Percentiles rank a stretch among this genome's conserved stretches.
phyloP scores from a whole-genome alignment of 2,888 invertebrate genomes.

The Palloptera scutellata region DNA sequence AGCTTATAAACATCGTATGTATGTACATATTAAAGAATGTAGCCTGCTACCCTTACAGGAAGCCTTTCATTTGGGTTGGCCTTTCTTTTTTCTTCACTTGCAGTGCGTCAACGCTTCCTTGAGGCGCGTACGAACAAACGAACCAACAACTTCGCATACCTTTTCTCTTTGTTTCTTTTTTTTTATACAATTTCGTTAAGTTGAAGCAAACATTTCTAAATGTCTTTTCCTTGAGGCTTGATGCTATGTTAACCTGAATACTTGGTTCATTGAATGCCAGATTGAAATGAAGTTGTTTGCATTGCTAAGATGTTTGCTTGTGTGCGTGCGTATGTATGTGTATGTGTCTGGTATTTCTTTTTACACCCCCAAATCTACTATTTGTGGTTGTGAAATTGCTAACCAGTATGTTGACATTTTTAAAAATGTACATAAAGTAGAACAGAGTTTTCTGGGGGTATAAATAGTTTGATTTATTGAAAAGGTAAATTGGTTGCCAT shows the following conservation, averaged over 20 bases:
- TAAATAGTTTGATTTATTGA: too few relatives aligned
- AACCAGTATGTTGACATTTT: background rate
- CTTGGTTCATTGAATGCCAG: slow-evolving; percentile 23
- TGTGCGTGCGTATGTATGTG: background rate
- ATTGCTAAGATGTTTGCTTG: slow-evolving; percentile 11
- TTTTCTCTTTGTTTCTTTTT: background rate
- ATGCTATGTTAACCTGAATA: slow-evolving; percentile 6
- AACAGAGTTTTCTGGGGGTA: too few relatives aligned
- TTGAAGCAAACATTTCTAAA: too few relatives aligned
- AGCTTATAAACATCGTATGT: too few relatives aligned
- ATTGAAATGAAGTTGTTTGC: slow-evolving; percentile 24
- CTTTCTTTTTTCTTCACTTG: background rate
- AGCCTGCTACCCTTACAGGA: too few relatives aligned
- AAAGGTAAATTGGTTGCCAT: too few relatives aligned
- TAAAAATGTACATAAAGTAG: too few relatives aligned
- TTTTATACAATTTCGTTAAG: background rate
- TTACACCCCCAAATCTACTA: background rate
- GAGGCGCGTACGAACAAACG: background rate
- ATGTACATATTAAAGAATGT: too few relatives aligned
- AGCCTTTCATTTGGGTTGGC: background rate
- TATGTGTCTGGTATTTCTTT: background rate
- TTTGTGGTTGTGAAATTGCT: slow-evolving; percentile 12
- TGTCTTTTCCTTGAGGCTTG: too few relatives aligned
- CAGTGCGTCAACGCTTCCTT: too few relatives aligned
- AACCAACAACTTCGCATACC: background rate